Evolutionary conservation across 1,140 invertebrate genomes (phyloP).

Genomic region (Helicoverpa armigera): DNA sequence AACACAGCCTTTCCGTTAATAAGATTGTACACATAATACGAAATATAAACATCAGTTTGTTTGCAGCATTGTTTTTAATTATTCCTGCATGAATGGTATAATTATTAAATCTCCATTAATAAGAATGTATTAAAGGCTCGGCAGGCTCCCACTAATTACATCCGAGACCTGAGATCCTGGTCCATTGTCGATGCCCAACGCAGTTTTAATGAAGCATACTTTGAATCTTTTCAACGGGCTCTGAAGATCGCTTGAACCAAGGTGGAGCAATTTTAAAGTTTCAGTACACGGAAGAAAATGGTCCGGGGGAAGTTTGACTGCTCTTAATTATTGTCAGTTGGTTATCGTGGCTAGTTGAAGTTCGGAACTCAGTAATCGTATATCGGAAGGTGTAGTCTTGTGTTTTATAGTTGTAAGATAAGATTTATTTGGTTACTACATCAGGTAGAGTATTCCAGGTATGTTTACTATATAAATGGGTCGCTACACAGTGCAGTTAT

Average conservation of each 20-base stretch:
- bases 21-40: slow-evolving; percentile 32
- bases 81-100: not conserved
- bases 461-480: too few relatives aligned
- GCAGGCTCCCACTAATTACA: slow-evolving; percentile 52
- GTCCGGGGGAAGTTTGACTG: slow-evolving; percentile 65
- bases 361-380: slow-evolving; percentile 51
- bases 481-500: not conserved
- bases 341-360: slow-evolving; percentile 57
- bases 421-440: not conserved
- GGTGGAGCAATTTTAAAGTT: slow-evolving; percentile 74
- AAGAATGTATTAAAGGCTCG: slow-evolving; percentile 43
- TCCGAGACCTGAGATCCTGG: slow-evolving; percentile 50
- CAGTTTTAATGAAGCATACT: slow-evolving; percentile 78
- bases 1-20: slow-evolving; percentile 31
- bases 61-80: slow-evolving; percentile 18
- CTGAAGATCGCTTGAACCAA: slow-evolving; percentile 59
- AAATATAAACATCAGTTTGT: slow-evolving; percentile 3
- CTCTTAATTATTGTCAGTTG: slow-evolving; percentile 72
- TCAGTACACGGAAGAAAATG: slow-evolving; percentile 66
- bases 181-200: slow-evolving; percentile 53
- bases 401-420: slow-evolving; percentile 17
- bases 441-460: not conserved
- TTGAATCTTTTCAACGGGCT: slow-evolving; percentile 67
- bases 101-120: slow-evolving; percentile 21
- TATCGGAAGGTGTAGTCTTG: slow-evolving; percentile 24